phyloP scores from a whole-genome alignment of 2,888 invertebrate species.

The Erpobdella octoculata region DNA sequence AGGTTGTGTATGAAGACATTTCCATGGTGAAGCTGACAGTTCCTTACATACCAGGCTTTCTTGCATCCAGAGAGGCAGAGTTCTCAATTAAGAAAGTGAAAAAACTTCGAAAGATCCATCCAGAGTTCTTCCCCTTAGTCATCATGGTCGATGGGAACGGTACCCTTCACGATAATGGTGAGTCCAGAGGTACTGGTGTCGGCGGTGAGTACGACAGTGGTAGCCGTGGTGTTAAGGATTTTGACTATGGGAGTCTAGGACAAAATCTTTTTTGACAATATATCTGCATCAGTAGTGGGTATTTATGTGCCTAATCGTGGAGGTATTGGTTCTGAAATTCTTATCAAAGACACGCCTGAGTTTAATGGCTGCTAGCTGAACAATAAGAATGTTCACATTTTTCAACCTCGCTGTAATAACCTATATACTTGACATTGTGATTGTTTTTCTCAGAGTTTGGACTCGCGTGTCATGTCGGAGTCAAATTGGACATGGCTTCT shows the following conservation, averaged over 20 bases:
- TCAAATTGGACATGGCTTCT: constrained; percentile 49
- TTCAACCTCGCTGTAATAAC: too few relatives aligned
- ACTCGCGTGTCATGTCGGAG: constrained; percentile 54
- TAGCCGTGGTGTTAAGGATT: background rate
- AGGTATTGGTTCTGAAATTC: too few relatives aligned
- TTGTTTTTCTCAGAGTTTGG: constrained; percentile 50
- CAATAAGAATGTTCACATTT: too few relatives aligned
- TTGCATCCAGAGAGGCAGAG: constrained; percentile 54
- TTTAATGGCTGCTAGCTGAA: too few relatives aligned
- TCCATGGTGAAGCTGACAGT: constrained; percentile 47
- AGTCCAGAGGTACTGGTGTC: too few relatives aligned
- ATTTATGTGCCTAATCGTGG: too few relatives aligned
- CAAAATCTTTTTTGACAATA: too few relatives aligned
- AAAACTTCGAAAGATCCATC: constrained; percentile 40
- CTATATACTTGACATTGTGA: background rate
- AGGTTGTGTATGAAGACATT: constrained; percentile 51
- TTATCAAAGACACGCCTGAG: too few relatives aligned
- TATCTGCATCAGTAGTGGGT: too few relatives aligned
- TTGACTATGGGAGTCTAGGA: too few relatives aligned
- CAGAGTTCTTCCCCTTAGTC: constrained; percentile 50
- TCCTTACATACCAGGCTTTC: constrained; percentile 54
- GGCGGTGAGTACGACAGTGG: too few relatives aligned
- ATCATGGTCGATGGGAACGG: constrained; percentile 29
- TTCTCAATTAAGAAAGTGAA: constrained; percentile 44
- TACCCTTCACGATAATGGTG: constrained; percentile 25